A percentile compares a stretch with the other conserved stretches of the same genome.
phyloP scores from a whole-genome alignment of 2,113 vertebrate species.

The Hucho hucho region DNA sequence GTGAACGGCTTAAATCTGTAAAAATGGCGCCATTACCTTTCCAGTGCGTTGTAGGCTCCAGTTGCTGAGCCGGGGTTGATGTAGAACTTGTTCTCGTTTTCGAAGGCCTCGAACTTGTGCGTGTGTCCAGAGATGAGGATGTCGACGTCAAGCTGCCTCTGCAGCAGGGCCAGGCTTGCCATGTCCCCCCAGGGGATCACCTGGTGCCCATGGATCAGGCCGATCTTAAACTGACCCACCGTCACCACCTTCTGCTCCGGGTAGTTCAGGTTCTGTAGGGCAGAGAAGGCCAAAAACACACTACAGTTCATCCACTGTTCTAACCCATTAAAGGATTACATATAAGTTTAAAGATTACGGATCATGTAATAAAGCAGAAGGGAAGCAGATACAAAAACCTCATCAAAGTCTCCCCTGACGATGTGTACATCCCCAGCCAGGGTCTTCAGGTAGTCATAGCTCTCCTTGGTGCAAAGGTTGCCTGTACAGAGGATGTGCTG shows the following conservation, averaged over 20 bases:
- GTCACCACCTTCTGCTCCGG: constrained; percentile 99
- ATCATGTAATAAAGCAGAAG: not conserved
- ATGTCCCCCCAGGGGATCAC: constrained; percentile 98
- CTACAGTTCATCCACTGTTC: not conserved
- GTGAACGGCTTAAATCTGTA: no score
- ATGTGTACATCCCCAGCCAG: constrained; percentile 98
- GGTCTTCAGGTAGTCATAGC: constrained; percentile 98
- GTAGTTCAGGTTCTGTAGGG: constrained; percentile 91
- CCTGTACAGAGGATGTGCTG: constrained; percentile 98
- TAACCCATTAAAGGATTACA: not conserved
- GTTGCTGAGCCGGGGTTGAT: constrained; percentile 98
- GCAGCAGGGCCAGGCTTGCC: constrained; percentile 93
- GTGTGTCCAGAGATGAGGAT: constrained; percentile 99
- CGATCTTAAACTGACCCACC: constrained; percentile 98
- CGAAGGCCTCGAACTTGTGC: constrained; percentile 98
- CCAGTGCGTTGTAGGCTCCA: constrained; percentile 96
- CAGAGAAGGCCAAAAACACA: not conserved
- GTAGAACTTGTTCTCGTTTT: constrained; percentile 99
- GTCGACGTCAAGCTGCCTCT: constrained; percentile 97
- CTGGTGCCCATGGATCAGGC: constrained; percentile 97
- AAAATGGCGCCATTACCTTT: constrained; percentile 75
- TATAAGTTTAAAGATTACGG: not conserved
- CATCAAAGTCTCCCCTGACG: constrained; percentile 96
- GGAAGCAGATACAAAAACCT: constrained; percentile 71
- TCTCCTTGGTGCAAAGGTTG: constrained; percentile 99